Evolutionary conservation across 2,113 vertebrate species (phyloP).

Genomic region (Hiodon alosoides): DNA sequence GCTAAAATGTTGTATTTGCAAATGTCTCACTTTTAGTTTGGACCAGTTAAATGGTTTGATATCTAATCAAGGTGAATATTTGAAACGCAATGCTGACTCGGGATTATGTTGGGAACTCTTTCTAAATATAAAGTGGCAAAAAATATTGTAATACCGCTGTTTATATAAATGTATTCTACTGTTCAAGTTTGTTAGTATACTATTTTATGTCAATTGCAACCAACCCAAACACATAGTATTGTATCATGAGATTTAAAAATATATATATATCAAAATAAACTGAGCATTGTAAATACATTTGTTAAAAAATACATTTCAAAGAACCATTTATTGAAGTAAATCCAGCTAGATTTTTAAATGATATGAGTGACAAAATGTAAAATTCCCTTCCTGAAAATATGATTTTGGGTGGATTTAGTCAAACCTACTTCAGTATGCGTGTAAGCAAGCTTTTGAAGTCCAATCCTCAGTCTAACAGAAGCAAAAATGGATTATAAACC

Average conservation of each 20-base stretch:
- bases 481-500: constrained; percentile 20
- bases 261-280: background rate
- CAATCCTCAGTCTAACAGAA: background rate
- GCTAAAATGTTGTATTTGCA: constrained; percentile 32
- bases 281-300: background rate
- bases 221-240: background rate
- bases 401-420: background rate
- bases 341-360: too few species aligned
- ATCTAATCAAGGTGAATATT: constrained; percentile 48
- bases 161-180: constrained; percentile 22
- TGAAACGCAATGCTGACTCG: constrained; percentile 60
- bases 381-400: background rate
- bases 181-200: background rate
- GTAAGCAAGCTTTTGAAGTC: background rate
- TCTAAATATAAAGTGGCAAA: constrained; percentile 69
- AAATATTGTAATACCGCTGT: constrained; percentile 49
- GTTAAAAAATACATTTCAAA: too few species aligned
- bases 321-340: too few species aligned
- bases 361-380: too few species aligned
- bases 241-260: too few species aligned
- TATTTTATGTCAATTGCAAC: background rate
- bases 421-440: background rate
- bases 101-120: constrained; percentile 72
- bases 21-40: constrained; percentile 41
- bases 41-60: constrained; percentile 39